Conservation (phyloP, 1,140 invertebrate species). For the Zaprionus taronus region DNA sequence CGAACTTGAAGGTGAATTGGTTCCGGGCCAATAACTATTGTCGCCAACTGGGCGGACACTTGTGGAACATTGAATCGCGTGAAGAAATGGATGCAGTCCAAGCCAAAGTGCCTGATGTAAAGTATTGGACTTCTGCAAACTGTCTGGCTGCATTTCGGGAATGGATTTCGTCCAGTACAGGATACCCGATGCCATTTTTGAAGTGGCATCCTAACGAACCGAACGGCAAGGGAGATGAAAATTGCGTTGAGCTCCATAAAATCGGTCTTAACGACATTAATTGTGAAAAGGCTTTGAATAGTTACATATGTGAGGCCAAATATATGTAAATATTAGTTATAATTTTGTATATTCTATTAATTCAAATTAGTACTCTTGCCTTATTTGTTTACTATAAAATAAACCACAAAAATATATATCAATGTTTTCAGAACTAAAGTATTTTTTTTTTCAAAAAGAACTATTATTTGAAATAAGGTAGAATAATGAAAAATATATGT, state of each 20-base stretch:
- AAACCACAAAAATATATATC: too few species aligned
- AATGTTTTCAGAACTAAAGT: too few species aligned
- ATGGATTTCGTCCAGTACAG: slow-evolving; percentile 20
- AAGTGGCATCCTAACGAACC: slow-evolving; percentile 15
- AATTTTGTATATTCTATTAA: too few species aligned
- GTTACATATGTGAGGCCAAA: slow-evolving; percentile 6
- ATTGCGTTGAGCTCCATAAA: background rate
- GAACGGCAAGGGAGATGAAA: background rate
- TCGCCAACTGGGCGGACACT: slow-evolving; percentile 28
- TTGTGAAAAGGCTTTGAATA: background rate
- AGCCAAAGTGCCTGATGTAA: background rate
- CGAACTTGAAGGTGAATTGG: background rate
- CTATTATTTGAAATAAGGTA: too few species aligned
- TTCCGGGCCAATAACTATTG: slow-evolving; percentile 15
- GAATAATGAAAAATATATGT: too few species aligned
- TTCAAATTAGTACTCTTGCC: too few species aligned
- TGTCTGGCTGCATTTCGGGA: background rate
- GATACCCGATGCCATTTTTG: slow-evolving; percentile 5
- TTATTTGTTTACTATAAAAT: too few species aligned
- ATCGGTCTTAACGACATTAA: background rate
- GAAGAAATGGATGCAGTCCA: slow-evolving; percentile 18
- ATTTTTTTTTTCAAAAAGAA: too few species aligned
- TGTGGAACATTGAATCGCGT: slow-evolving; percentile 28
- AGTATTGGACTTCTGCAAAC: slow-evolving; percentile 32
- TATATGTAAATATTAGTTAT: too few species aligned